Percentiles rank a stretch among this genome's conserved stretches.
phyloP scores from a whole-genome alignment of 2,113 vertebrate genomes.

The Chunga burmeisteri region DNA sequence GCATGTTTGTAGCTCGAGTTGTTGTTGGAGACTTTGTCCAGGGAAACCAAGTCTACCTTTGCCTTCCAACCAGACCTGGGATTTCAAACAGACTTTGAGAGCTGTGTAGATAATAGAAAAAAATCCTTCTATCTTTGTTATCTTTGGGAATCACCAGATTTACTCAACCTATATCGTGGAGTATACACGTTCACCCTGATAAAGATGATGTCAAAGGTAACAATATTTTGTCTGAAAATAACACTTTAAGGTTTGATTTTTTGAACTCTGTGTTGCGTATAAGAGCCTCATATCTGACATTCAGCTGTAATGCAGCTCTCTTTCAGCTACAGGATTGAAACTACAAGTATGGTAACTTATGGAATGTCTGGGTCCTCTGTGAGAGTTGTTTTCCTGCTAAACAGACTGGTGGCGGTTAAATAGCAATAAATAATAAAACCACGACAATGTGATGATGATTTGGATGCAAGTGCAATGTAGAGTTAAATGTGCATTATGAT shows the following conservation, averaged over 20 bases:
- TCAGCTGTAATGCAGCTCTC: neutral
- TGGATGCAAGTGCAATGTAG: constrained; percentile 31
- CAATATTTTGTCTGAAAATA: neutral
- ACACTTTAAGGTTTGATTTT: neutral
- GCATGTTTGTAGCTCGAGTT: constrained; percentile 69
- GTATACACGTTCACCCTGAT: neutral
- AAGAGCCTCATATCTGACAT: neutral
- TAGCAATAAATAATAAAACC: neutral
- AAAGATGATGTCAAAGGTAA: neutral
- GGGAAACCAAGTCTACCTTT: neutral
- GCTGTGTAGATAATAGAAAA: constrained; percentile 46
- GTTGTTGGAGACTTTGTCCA: constrained; percentile 60
- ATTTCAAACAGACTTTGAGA: constrained; percentile 60
- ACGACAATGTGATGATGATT: constrained; percentile 20
- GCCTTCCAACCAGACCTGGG: constrained; percentile 40
- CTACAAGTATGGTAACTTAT: neutral
- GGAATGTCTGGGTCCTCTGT: neutral
- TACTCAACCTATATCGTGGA: constrained; percentile 74
- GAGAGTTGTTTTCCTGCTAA: constrained; percentile 35
- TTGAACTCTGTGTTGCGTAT: neutral
- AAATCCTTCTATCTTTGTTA: constrained; percentile 73
- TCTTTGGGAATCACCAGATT: constrained; percentile 82
- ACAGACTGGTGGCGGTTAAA: constrained; percentile 28
- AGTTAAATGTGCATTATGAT: constrained; percentile 3
- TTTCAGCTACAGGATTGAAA: neutral